phyloP scores from a whole-genome alignment of 2,888 invertebrate species.

The Eudemis profundana region DNA sequence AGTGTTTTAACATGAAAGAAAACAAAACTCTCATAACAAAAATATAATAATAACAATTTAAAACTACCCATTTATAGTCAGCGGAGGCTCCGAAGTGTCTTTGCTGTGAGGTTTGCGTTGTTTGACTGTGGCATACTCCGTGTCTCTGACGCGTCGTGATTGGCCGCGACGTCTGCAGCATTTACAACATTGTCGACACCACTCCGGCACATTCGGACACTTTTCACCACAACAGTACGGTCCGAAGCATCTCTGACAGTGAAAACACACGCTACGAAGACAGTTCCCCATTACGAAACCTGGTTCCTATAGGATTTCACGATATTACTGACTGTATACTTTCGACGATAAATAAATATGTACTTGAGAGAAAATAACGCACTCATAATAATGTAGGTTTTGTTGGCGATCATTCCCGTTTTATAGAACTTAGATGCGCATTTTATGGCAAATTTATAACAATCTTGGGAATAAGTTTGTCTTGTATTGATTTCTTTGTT shows the following conservation, averaged over 20 bases:
- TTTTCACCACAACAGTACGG: constrained; percentile 24
- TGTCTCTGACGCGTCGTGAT: neutral
- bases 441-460: neutral
- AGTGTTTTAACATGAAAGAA: neutral
- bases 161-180: neutral
- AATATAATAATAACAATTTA: constrained; percentile 9
- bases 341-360: constrained; percentile 24
- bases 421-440: neutral
- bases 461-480: too few relatives aligned
- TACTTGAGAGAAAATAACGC: constrained; percentile 30
- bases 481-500: constrained; percentile 4
- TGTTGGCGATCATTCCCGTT: constrained; percentile 26
- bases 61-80: constrained; percentile 11
- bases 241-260: constrained; percentile 7
- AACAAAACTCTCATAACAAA: constrained; percentile 1
- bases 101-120: constrained; percentile 6
- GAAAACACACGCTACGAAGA: neutral
- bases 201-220: neutral
- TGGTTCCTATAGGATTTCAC: neutral
- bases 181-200: constrained; percentile 3
- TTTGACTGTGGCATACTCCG: neutral
- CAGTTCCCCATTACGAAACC: constrained; percentile 7
- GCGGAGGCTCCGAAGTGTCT: neutral
- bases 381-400: constrained; percentile 29
- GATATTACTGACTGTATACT: constrained; percentile 12